Conservation (phyloP, 2,113 vertebrate genomes). For the Tragulus kanchil region DNA sequence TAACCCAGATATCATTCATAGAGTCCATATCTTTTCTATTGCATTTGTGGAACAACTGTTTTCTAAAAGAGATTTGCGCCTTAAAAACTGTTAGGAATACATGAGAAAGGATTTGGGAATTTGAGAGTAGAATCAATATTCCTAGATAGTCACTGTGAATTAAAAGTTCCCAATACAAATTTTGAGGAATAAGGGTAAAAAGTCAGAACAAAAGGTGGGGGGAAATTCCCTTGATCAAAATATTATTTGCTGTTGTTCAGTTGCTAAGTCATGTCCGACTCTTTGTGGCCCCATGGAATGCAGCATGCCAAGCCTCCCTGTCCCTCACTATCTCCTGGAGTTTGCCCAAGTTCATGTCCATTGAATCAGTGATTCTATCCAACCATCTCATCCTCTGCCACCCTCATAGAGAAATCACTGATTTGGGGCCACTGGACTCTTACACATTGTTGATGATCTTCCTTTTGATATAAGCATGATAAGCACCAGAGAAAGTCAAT, state of each 20-base stretch:
- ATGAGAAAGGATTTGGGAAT: neutral
- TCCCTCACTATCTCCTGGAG: neutral
- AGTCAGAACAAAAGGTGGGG: neutral
- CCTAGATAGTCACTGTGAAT: neutral
- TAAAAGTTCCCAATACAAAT: neutral
- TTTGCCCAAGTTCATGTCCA: neutral
- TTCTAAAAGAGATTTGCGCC: neutral
- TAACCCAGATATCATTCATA: neutral
- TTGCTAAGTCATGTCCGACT: neutral
- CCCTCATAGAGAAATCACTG: neutral
- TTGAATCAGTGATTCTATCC: neutral
- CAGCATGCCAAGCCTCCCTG: neutral
- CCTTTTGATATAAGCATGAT: neutral
- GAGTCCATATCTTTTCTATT: neutral
- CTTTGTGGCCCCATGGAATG: neutral
- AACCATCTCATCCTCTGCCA: neutral
- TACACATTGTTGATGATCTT: neutral
- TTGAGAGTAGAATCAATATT: neutral
- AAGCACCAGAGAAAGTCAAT: neutral
- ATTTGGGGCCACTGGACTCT: neutral
- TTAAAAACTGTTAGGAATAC: neutral
- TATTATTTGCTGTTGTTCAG: neutral
- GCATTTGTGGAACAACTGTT: neutral
- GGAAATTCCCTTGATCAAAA: neutral
- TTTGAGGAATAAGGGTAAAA: neutral